Percentiles rank a stretch among this genome's conserved stretches.
Evolutionary conservation across 2,113 vertebrate genomes (phyloP).

Genomic region (Pavo muticus): DNA sequence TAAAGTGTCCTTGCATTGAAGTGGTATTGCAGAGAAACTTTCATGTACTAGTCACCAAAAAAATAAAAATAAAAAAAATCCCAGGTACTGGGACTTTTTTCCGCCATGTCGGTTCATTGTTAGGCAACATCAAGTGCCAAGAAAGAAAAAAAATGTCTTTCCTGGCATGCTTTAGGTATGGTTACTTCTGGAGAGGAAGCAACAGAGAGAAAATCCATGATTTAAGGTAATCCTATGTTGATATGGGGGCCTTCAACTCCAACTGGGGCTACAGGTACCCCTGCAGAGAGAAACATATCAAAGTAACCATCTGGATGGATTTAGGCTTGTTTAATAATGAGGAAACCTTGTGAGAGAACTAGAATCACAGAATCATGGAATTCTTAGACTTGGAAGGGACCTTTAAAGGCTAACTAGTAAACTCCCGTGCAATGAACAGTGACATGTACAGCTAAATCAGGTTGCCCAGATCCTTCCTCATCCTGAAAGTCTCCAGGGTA

Average conservation of each 20-base stretch:
- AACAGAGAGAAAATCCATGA: neutral
- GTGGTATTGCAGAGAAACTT: neutral
- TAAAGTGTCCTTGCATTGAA: neutral
- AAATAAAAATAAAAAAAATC: neutral
- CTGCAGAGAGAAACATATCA: neutral
- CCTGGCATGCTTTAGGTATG: neutral
- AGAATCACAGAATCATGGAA: too few species aligned
- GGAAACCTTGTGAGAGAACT: neutral
- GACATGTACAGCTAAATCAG: too few species aligned
- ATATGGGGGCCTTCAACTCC: neutral
- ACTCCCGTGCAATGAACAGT: too few species aligned
- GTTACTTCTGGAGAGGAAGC: neutral
- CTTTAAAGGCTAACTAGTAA: too few species aligned
- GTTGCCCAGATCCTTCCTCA: too few species aligned
- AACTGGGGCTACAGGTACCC: neutral
- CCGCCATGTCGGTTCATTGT: rapidly evolving
- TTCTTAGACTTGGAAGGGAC: too few species aligned
- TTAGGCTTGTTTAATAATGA: neutral
- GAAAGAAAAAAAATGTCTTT: neutral
- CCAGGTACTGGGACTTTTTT: neutral
- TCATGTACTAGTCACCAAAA: rapidly evolving
- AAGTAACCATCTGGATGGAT: neutral
- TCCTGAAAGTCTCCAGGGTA: too few species aligned
- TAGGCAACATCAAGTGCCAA: neutral
- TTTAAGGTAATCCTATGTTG: neutral